Conservation (phyloP, 2,797 vertebrate species). For the Dipus sagitta region DNA sequence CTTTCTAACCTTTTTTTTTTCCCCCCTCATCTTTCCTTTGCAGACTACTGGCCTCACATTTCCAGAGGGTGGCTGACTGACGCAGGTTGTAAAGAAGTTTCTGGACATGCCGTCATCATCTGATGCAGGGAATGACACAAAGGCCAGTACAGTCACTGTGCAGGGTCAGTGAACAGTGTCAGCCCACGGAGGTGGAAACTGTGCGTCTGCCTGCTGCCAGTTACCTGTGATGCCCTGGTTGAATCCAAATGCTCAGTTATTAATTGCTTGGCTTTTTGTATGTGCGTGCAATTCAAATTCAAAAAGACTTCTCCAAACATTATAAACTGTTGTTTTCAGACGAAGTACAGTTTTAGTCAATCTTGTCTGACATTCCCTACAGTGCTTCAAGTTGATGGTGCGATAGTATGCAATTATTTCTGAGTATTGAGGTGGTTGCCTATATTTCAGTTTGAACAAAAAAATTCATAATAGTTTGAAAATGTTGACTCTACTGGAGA, state of each 20-base stretch:
- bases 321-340: not conserved
- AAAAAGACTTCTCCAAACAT: not conserved
- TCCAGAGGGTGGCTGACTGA: conserved; percentile 72
- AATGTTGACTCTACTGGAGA: conserved; percentile 33
- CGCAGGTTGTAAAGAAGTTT: conserved; percentile 83
- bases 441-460: conserved; percentile 46
- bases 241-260: not conserved
- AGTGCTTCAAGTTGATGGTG: not conserved
- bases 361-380: conserved; percentile 21
- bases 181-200: conserved; percentile 44
- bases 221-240: conserved; percentile 45
- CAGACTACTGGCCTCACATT: conserved; percentile 12
- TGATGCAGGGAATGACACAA: conserved; percentile 66
- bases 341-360: conserved; percentile 31
- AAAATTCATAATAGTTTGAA: conserved; percentile 49
- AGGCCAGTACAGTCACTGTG: not conserved
- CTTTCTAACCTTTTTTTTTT: not conserved
- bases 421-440: conserved; percentile 32
- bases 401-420: conserved; percentile 16
- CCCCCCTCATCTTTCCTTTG: not conserved
- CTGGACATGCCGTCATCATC: conserved; percentile 79
- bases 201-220: not conserved
- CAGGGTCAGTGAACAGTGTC: conserved; percentile 56
- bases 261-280: not conserved
- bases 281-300: conserved; percentile 14